A percentile compares a stretch with the other conserved stretches of the same genome.
These are phyloP conservation scores for Pterocles burchelli DNA, from an alignment of 2,113 vertebrate genomes.

Conservation along the genomic window DNA sequence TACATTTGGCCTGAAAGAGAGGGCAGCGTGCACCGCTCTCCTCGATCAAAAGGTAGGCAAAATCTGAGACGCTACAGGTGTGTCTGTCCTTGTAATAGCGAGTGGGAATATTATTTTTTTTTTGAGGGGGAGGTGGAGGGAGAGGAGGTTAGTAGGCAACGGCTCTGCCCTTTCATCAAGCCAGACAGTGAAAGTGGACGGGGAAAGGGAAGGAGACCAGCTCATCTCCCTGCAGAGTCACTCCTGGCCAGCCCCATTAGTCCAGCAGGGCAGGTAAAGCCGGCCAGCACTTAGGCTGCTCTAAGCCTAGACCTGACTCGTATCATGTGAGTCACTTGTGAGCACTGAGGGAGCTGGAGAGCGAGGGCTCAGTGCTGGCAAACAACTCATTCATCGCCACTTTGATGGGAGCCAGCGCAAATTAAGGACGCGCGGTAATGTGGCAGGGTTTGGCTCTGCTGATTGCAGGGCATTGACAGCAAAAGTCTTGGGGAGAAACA, in stretches of 20 bases:
- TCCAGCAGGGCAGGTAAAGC: neutral
- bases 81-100: neutral
- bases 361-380: neutral
- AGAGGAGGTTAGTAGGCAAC: neutral
- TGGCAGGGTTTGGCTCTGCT: neutral
- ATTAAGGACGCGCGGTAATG: neutral
- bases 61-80: neutral
- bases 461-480: neutral
- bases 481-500: neutral
- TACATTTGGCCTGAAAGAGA: neutral
- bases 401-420: neutral
- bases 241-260: neutral
- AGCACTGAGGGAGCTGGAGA: neutral
- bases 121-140: neutral
- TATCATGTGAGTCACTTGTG: neutral
- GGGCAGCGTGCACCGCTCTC: neutral
- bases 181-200: slow-evolving; percentile 1
- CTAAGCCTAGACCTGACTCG: neutral
- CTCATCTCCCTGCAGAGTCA: neutral
- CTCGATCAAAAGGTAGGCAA: fast-evolving
- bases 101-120: too few species aligned
- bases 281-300: neutral
- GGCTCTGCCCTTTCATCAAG: neutral
- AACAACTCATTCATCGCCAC: fast-evolving
- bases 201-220: neutral